Conservation (phyloP, 2,888 invertebrate species). For the Scotopteryx bipunctaria region DNA sequence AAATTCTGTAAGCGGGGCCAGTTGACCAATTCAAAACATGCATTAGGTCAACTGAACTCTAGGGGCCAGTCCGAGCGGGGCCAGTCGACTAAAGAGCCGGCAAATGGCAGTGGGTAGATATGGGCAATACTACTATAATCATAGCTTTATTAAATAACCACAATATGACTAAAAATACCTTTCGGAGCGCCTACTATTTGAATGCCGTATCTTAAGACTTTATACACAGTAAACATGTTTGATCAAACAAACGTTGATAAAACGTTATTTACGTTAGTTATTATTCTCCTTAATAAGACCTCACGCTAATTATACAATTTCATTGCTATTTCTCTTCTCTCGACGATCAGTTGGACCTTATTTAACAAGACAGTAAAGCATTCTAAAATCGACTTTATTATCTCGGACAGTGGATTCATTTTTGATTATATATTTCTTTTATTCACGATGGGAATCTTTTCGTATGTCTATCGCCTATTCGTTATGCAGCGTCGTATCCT, state of each 20-base stretch:
- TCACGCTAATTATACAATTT: slow-evolving; percentile 14
- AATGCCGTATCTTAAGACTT: slow-evolving; percentile 11
- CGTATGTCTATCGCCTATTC: slow-evolving; percentile 75
- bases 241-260: slow-evolving; percentile 23
- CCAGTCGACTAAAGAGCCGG: too few relatives aligned
- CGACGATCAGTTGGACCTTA: too few relatives aligned
- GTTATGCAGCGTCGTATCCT: slow-evolving; percentile 58
- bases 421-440: slow-evolving; percentile 1
- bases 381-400: not conserved
- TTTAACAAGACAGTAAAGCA: not conserved
- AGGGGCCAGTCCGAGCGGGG: too few relatives aligned
- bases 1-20: too few relatives aligned
- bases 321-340: slow-evolving; percentile 23
- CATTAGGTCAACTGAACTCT: too few relatives aligned
- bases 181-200: slow-evolving; percentile 5
- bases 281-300: slow-evolving; percentile 23
- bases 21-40: too few relatives aligned
- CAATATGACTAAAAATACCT: not conserved
- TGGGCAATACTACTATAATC: too few relatives aligned
- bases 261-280: slow-evolving; percentile 16
- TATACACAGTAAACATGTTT: slow-evolving; percentile 8
- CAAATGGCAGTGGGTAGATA: too few relatives aligned
- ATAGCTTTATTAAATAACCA: too few relatives aligned
- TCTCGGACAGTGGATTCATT: slow-evolving; percentile 3
- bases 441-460: slow-evolving; percentile 73